Percentiles rank a stretch among this genome's conserved stretches.
These are phyloP conservation scores for Cinclus cinclus DNA, from an alignment of 2,113 vertebrate species.

Conservation along the genomic window DNA sequence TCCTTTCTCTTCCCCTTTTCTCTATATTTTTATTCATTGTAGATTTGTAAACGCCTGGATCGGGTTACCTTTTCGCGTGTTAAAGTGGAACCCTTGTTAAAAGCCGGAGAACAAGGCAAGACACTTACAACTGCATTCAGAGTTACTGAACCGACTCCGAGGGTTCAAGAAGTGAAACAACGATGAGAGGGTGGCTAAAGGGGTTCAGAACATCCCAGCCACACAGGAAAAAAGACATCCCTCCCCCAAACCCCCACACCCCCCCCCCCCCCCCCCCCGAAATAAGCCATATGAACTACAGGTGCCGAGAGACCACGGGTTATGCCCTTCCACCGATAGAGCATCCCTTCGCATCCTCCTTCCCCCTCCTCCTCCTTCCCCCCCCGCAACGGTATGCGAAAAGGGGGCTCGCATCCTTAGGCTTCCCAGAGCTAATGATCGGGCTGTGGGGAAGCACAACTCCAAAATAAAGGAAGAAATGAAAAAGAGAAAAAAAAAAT, in stretches of 20 bases:
- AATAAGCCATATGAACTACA: background rate
- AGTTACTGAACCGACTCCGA: slow-evolving; percentile 77
- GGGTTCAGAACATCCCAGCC: background rate
- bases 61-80: slow-evolving; percentile 84
- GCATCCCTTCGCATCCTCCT: background rate
- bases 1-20: slow-evolving; percentile 17
- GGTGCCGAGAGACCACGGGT: background rate
- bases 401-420: background rate
- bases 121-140: slow-evolving; percentile 78
- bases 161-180: slow-evolving; percentile 59
- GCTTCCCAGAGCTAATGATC: background rate
- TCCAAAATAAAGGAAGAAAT: background rate
- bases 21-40: slow-evolving; percentile 72
- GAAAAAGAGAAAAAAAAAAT: background rate
- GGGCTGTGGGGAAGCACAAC: background rate
- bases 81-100: slow-evolving; percentile 78
- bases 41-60: slow-evolving; percentile 80
- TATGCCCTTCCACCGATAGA: background rate
- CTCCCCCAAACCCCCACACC: background rate
- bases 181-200: background rate
- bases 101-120: slow-evolving; percentile 63
- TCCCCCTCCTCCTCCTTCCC: too few species aligned
- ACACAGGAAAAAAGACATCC: background rate
- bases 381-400: background rate
- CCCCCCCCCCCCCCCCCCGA: too few species aligned